These are phyloP conservation scores for Erebia palarica DNA, from an alignment of 2,888 invertebrate species.

Conservation along the genomic window DNA sequence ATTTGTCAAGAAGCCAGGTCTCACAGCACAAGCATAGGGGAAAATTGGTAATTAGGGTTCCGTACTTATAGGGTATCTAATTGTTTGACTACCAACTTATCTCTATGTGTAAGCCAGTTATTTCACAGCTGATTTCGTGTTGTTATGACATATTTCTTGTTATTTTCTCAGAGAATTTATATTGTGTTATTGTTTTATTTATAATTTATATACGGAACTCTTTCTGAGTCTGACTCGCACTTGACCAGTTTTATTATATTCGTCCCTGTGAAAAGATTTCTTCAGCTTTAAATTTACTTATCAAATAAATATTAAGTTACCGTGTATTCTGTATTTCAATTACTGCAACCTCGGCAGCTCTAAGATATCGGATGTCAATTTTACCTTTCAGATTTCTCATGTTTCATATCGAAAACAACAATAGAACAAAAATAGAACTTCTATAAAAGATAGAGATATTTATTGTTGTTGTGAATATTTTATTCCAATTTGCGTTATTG, in stretches of 20 bases:
- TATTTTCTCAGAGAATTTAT: too few species aligned
- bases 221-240: neutral
- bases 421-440: neutral
- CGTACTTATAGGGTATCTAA: too few species aligned
- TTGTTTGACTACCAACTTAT: too few species aligned
- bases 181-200: too few species aligned
- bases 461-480: neutral
- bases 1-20: too few species aligned
- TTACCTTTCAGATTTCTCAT: conserved; percentile 19
- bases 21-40: too few species aligned
- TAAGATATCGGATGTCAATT: conserved; percentile 6
- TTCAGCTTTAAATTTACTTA: neutral
- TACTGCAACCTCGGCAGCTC: neutral
- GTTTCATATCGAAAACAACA: conserved; percentile 5
- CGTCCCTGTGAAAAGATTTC: neutral
- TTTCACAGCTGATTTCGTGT: too few species aligned
- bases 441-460: conserved; percentile 2
- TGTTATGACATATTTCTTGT: too few species aligned
- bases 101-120: too few species aligned
- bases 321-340: neutral
- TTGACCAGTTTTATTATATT: neutral
- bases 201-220: too few species aligned
- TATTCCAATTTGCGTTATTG: neutral
- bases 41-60: too few species aligned
- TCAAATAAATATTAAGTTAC: conserved; percentile 5